Evolutionary conservation across 2,797 vertebrate species (phyloP).

Genomic region (Chaetodon trifasciatus): DNA sequence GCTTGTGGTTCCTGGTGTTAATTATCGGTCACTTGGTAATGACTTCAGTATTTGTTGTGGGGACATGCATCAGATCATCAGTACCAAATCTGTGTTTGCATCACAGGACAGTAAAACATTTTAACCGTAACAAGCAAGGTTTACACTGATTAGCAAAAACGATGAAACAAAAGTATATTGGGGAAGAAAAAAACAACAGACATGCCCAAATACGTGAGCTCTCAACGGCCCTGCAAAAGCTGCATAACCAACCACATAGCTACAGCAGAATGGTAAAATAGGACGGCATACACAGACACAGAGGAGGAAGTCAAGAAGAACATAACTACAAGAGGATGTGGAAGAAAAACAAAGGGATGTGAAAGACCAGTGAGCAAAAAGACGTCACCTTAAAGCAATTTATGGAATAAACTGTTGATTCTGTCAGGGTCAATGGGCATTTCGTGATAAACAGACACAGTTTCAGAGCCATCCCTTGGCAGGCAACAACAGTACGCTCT

Average conservation of each 20-base stretch:
- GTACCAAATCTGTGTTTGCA: background rate
- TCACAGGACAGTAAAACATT: constrained; percentile 2
- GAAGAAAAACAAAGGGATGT: background rate
- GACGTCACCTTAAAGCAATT: constrained; percentile 8
- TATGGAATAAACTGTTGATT: constrained; percentile 27
- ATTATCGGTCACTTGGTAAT: constrained; percentile 1
- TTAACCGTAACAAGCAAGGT: background rate
- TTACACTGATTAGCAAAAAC: constrained; percentile 7
- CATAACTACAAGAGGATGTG: constrained; percentile 2
- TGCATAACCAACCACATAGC: constrained; percentile 29
- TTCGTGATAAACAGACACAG: constrained; percentile 17
- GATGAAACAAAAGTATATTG: background rate
- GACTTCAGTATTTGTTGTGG: background rate
- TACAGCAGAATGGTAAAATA: constrained; percentile 35
- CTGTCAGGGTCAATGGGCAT: constrained; percentile 37
- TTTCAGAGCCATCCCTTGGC: constrained; percentile 29
- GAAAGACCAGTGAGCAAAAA: constrained; percentile 6
- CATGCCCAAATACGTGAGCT: constrained; percentile 29
- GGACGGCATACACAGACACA: constrained; percentile 18
- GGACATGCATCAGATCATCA: background rate
- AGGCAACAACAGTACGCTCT: background rate
- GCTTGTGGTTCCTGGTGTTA: background rate
- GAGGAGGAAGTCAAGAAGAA: constrained; percentile 33
- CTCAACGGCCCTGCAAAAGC: constrained; percentile 30
- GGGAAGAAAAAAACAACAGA: background rate